These are phyloP conservation scores for Stegana nigrithorax DNA, from an alignment of 2,888 invertebrate species.

Conservation along the genomic window DNA sequence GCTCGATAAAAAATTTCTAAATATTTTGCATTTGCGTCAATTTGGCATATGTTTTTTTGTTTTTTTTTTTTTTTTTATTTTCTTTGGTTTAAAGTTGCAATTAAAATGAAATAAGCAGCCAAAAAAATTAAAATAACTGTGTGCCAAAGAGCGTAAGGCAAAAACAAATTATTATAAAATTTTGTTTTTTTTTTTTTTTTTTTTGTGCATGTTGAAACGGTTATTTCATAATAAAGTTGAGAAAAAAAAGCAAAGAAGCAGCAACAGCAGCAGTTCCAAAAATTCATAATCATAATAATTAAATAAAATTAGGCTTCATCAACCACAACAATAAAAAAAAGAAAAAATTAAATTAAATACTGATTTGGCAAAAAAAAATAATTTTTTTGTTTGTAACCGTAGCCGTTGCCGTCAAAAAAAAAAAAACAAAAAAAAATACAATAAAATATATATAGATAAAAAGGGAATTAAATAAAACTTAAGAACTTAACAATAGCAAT, in stretches of 20 bases:
- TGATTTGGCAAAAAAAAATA: too few relatives aligned
- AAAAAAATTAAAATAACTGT: slow-evolving; percentile 6
- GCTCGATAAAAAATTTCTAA: too few relatives aligned
- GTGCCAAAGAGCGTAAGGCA: neutral
- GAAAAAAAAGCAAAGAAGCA: slow-evolving; percentile 24
- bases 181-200: too few relatives aligned
- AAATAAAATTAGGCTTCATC: slow-evolving; percentile 58
- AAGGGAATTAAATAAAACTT: slow-evolving; percentile 24
- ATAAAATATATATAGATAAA: neutral
- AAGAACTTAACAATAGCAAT: slow-evolving; percentile 36
- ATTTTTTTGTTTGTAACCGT: slow-evolving; percentile 29
- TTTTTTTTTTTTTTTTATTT: neutral
- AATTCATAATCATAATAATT: slow-evolving; percentile 30
- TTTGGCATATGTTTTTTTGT: neutral
- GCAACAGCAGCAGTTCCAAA: slow-evolving; percentile 8
- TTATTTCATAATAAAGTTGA: neutral
- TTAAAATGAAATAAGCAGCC: neutral
- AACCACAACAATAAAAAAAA: slow-evolving; percentile 34
- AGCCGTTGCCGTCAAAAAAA: slow-evolving; percentile 10
- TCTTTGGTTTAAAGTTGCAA: neutral
- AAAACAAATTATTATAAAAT: neutral
- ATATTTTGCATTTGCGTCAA: too few relatives aligned
- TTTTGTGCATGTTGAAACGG: neutral
- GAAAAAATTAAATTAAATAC: too few relatives aligned
- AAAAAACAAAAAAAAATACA: neutral